Base-by-base conservation (phyloP, 92 coral and sea anemone genomes). In the Scolanthus callimorphus region DNA sequence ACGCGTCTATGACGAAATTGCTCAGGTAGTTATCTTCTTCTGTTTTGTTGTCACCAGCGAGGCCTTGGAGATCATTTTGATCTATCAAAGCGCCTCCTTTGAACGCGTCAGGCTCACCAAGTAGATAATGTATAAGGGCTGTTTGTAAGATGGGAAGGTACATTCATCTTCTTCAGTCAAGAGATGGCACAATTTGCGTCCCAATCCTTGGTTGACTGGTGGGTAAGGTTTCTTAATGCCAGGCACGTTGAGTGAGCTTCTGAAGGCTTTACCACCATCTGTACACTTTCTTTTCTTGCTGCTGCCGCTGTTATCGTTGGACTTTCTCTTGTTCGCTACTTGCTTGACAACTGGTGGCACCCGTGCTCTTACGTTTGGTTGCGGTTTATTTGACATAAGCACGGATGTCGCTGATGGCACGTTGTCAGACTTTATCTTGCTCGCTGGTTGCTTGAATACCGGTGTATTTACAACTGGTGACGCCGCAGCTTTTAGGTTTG, bases 1-100 rank as follows among this genome's bases (percentile, higher is more conserved):
- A 81, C 2, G 53, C 62, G n/a, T 74, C 82, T 47, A 70, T 71
- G 17, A 65, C 62, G 69, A 83, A 76, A 68, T 83, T 83, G 38
- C 44, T 58, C 3, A 83, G 43, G 38, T 62, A 74, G 25, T 81
- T 83, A 15, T 83, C 84, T 67, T 78, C 55, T 10, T 59, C 63
- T 11, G 46, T 24, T 29, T 50, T 17, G 12, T 62, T 22, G 20
- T 69, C 56, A 10, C 87, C 82, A 39, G 52, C 28, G 17, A 70
- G 80, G 17, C 57, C 41, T 13, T 55, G 22, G 13, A 78, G 74
- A 49, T 78, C 68, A 29, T 49, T 51, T 49, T 37, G 8, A 25
- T 70, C 78, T 39, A 78, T 60, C 51, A 62, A 4, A 54, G 29
- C 49, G 50, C 73, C 62, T 39, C 62, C 77, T 27, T 59, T 60